phyloP scores from a whole-genome alignment of 23 tunicate genomes.

The Styela plicata region DNA sequence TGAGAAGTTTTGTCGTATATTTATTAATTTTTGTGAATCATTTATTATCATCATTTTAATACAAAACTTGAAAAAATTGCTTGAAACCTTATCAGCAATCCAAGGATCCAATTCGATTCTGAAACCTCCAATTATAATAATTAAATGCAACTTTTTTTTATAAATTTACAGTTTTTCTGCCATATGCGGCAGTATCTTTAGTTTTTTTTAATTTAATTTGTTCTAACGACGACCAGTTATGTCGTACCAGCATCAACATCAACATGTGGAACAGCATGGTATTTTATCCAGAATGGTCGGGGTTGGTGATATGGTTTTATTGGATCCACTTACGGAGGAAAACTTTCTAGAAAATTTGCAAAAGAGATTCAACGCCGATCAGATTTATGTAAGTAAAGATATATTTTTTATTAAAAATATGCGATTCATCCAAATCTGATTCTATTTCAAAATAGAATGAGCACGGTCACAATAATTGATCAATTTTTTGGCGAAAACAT shows the following conservation, averaged over 20 bases:
- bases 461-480: too few relatives aligned
- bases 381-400: constrained; percentile 89
- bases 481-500: too few relatives aligned
- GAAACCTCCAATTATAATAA: background rate
- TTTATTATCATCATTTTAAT: too few relatives aligned
- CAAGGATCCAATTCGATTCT: too few relatives aligned
- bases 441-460: too few relatives aligned
- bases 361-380: constrained; percentile 66
- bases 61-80: background rate
- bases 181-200: background rate
- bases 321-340: constrained; percentile 83
- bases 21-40: background rate
- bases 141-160: too few relatives aligned
- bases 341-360: constrained; percentile 69
- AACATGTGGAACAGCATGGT: constrained; percentile 27
- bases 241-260: background rate
- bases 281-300: constrained; percentile 58
- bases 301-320: constrained; percentile 77
- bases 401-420: too few relatives aligned
- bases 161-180: background rate
- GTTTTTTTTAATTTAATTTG: background rate
- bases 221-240: background rate
- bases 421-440: too few relatives aligned
- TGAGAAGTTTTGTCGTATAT: background rate
- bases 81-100: background rate